A percentile compares a stretch with the other conserved stretches of the same genome.
Conservation (phyloP, 2,888 invertebrate genomes). For the Drosophila kanekoi region DNA sequence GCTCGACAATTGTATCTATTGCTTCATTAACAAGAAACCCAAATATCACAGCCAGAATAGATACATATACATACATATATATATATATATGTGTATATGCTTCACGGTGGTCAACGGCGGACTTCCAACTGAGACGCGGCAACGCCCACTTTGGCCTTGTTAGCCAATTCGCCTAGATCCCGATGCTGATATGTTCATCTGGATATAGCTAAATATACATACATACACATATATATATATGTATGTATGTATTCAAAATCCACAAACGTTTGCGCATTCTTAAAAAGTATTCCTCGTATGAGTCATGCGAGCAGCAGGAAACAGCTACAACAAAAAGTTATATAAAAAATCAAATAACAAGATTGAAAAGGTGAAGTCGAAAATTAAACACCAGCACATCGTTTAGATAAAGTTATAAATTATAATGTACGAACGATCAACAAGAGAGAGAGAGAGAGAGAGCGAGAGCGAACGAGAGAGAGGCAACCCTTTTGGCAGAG, state of each 20-base stretch:
- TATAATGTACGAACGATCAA: slow-evolving; percentile 78
- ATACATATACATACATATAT: not conserved
- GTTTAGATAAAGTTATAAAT: slow-evolving; percentile 84
- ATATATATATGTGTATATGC: slow-evolving; percentile 8
- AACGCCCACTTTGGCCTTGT: slow-evolving; percentile 74
- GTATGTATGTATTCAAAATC: slow-evolving; percentile 61
- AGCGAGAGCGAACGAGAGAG: not conserved
- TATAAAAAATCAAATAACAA: slow-evolving; percentile 40
- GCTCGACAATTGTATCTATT: slow-evolving; percentile 55
- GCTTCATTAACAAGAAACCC: slow-evolving; percentile 74
- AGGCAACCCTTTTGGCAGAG: slow-evolving; percentile 64
- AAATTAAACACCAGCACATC: slow-evolving; percentile 84
- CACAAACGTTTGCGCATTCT: slow-evolving; percentile 5
- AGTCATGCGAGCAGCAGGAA: slow-evolving; percentile 75
- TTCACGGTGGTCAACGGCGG: slow-evolving; percentile 72
- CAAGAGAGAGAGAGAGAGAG: slow-evolving; percentile 23
- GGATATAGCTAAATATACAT: not conserved
- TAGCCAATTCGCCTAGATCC: slow-evolving; percentile 12
- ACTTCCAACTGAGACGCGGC: slow-evolving; percentile 70
- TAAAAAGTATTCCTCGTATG: slow-evolving; percentile 54
- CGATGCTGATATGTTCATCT: slow-evolving; percentile 67
- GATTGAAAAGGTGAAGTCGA: slow-evolving; percentile 80
- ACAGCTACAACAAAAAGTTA: slow-evolving; percentile 39
- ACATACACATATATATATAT: not conserved
- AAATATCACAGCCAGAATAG: not conserved